Conservation (phyloP, 2,888 invertebrate genomes). For the Drosophila anomelani region DNA sequence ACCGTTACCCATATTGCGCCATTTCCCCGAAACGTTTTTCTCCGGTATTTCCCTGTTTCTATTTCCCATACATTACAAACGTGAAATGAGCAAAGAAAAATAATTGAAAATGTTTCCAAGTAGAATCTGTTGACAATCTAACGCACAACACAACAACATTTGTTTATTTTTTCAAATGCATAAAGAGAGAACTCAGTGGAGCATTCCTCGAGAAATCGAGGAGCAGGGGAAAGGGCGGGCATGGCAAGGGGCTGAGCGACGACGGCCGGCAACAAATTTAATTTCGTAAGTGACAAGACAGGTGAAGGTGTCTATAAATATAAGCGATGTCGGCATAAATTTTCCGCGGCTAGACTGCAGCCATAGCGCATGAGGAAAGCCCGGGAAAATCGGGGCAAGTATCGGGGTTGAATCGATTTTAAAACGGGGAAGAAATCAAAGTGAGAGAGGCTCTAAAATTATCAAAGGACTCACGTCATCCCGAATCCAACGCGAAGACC, state of each 20-base stretch:
- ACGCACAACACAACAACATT: conserved; percentile 12
- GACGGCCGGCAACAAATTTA: conserved; percentile 63
- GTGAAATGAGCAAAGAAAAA: conserved; percentile 20
- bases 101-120: conserved; percentile 20
- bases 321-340: conserved; percentile 70
- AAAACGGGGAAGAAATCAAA: conserved; percentile 30
- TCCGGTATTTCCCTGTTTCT: conserved; percentile 12
- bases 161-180: conserved; percentile 18
- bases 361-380: conserved; percentile 14
- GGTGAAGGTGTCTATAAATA: conserved; percentile 74
- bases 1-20: conserved; percentile 24
- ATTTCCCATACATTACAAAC: not conserved
- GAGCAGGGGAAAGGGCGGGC: conserved; percentile 8
- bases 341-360: conserved; percentile 47
- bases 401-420: not conserved
- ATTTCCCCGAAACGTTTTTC: conserved; percentile 12
- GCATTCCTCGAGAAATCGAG: not conserved
- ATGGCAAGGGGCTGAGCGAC: conserved; percentile 20
- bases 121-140: conserved; percentile 28
- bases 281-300: conserved; percentile 76
- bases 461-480: conserved; percentile 54
- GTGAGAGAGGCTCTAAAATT: conserved; percentile 47
- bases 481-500: conserved; percentile 35
- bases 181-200: conserved; percentile 15
- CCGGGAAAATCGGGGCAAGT: conserved; percentile 17